Conservation (phyloP, 1,140 invertebrate genomes). For the Lysiphlebus fabarum region DNA sequence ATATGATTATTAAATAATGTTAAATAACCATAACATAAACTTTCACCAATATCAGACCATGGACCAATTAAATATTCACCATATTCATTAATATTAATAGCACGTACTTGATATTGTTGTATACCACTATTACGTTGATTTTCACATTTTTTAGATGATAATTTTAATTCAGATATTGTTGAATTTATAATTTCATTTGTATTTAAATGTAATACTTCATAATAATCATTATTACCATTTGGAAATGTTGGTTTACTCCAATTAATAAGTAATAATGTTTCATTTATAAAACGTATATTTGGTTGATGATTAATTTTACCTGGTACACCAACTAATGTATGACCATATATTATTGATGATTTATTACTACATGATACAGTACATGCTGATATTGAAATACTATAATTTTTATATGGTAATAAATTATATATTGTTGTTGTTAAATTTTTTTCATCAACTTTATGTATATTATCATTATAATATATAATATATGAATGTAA, state of each 20-base stretch:
- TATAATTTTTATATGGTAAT: conserved; percentile 60
- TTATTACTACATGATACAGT: conserved; percentile 63
- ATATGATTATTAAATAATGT: conserved; percentile 27
- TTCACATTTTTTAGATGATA: conserved; percentile 49
- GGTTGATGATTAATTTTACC: conserved; percentile 54
- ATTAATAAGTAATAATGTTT: conserved; percentile 52
- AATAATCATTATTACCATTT: conserved; percentile 63
- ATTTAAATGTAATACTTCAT: conserved; percentile 50
- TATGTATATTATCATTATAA: conserved; percentile 37
- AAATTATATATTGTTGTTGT: conserved; percentile 29
- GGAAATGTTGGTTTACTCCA: conserved; percentile 61
- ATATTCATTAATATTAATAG: conserved; percentile 47
- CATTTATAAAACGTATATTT: conserved; percentile 52
- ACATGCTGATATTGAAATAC: conserved; percentile 67
- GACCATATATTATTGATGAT: conserved; percentile 49
- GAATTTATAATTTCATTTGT: conserved; percentile 40
- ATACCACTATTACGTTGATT: conserved; percentile 36
- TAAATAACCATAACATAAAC: conserved; percentile 47
- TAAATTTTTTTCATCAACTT: conserved; percentile 32
- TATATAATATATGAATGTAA: conserved; percentile 69
- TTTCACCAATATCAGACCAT: conserved; percentile 51
- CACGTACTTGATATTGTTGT: conserved; percentile 48
- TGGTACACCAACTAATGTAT: conserved; percentile 63
- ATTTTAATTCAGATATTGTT: conserved; percentile 35
- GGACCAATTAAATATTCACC: conserved; percentile 43